These are phyloP conservation scores for Trichosurus vulpecula DNA, from an alignment of 2,797 vertebrate species.

Conservation along the genomic window DNA sequence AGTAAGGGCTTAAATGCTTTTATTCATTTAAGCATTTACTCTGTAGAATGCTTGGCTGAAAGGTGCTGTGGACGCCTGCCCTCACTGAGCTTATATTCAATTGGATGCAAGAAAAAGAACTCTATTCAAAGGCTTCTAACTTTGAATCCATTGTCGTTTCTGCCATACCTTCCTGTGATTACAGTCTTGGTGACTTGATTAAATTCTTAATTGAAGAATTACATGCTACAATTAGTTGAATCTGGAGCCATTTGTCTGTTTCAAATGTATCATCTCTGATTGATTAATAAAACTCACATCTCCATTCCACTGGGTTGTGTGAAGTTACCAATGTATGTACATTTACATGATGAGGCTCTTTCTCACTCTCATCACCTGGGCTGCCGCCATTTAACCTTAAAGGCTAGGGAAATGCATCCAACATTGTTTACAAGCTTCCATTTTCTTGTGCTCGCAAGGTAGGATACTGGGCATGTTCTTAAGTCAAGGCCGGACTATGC, in stretches of 20 bases:
- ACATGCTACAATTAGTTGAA: neutral
- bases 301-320: neutral
- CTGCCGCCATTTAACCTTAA: neutral
- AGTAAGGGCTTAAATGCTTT: neutral
- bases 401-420: neutral
- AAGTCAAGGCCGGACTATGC: neutral
- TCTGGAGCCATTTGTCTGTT: neutral
- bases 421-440: neutral
- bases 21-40: neutral
- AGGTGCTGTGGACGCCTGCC: neutral
- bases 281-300: neutral
- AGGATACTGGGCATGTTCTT: neutral
- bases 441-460: neutral
- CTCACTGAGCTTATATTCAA: neutral
- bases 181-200: slow-evolving; percentile 40
- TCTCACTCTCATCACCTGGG: neutral
- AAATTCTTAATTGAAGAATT: slow-evolving; percentile 22
- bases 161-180: neutral
- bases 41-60: neutral
- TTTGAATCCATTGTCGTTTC: neutral
- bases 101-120: neutral
- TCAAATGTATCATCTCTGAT: neutral
- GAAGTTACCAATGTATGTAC: neutral
- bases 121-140: neutral
- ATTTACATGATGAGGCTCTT: neutral